Evolutionary conservation across 2,797 vertebrate genomes (phyloP), one percentile per base, ranked within the genome.

Genomic region (Menidia menidia): DNA sequence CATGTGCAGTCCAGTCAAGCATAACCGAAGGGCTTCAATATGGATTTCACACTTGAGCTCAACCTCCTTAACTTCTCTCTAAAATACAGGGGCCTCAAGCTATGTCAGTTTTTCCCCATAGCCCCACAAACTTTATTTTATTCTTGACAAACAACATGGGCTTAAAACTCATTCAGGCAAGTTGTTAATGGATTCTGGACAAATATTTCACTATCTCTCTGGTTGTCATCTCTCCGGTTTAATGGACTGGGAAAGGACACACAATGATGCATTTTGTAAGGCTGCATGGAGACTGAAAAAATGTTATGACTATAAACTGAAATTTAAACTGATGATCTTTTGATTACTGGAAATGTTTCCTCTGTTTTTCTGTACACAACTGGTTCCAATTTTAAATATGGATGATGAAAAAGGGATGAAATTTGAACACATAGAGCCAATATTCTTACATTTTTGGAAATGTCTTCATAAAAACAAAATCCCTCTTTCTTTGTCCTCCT

Each of bases 11-110:
- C 52, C 63, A 75, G 66, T 70, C 15, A 56, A 82, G 78, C 85
- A 75, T 58, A 74, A 84, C 86, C 73, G 18, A 84, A 77, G 69
- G 81, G 84, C 86, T 83, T 82, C 59, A 69, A 80, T 86, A 77
- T 87, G 84, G 81, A 89, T 90, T 87, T 87, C 82, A 87, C 75
- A 88, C 80, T 87, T 73, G 64, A 87, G 77, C 72, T 82, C 84
- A 88, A 87, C 78, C 84, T 85, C 73, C 78, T 84, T 76, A 81
- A 81, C 83, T 82, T 87, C 71, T 58, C 65, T 77, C 66, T 77
- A 84, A 77, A 84, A 83, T 80, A 77, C 71, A 73, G 81, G 73
- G 1, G 77, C 86, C 83, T 75, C 39, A 11, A 82, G 83, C 71
- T 56, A 64, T 71, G 81, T 75, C 78, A 85, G 60, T 59, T 71